These are phyloP conservation scores for Forbesichthys agassizii DNA, from an alignment of 2,113 vertebrate species.

Conservation along the genomic window DNA sequence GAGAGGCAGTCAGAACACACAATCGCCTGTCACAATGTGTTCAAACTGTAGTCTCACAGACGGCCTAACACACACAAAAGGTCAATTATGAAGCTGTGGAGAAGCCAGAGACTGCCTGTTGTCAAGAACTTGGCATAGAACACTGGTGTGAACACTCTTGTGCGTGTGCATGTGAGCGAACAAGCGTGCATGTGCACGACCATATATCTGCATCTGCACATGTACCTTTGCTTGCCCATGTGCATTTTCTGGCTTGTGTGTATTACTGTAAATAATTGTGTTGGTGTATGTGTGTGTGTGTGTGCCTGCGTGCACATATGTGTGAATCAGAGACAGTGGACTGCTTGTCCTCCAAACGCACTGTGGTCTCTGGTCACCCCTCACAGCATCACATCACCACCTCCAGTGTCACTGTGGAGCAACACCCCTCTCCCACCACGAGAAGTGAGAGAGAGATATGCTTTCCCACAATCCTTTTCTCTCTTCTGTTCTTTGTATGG, in stretches of 20 bases:
- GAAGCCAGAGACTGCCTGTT: conserved; percentile 57
- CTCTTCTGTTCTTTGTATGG: no score
- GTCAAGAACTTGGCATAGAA: conserved; percentile 59
- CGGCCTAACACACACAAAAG: conserved; percentile 55
- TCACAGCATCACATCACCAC: not conserved
- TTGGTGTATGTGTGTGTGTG: conserved; percentile 1
- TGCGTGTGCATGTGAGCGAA: conserved; percentile 10
- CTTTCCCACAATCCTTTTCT: no score
- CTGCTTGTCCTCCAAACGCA: not conserved
- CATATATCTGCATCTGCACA: not conserved
- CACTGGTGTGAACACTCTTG: conserved; percentile 40
- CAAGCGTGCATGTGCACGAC: conserved; percentile 13
- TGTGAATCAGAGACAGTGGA: conserved; percentile 5
- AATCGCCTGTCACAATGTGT: conserved; percentile 5
- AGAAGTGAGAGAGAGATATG: no score
- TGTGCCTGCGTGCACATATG: not conserved
- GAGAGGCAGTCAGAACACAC: conserved; percentile 8
- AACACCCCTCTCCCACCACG: no score
- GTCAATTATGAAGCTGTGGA: conserved; percentile 59
- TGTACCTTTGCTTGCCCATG: not conserved
- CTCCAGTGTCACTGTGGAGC: not conserved
- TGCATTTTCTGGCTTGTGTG: not conserved
- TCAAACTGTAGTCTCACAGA: conserved; percentile 55
- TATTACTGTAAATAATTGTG: conserved; percentile 3
- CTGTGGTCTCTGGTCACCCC: not conserved